Base-by-base conservation (phyloP, 2,113 vertebrate genomes). In the Amia ocellicauda region DNA sequence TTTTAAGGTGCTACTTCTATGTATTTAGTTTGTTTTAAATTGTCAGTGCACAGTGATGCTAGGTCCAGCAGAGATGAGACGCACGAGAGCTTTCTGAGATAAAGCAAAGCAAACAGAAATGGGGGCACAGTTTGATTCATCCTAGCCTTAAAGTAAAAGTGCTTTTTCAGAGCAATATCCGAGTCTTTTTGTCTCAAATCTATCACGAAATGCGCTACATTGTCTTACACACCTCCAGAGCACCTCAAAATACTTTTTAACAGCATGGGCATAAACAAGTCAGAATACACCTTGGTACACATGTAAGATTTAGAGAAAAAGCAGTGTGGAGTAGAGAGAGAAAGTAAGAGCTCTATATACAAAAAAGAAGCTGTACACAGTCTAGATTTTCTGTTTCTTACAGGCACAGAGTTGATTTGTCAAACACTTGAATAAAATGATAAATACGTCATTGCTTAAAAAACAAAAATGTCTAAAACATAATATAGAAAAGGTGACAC, bases 381-480 rank as follows among this genome's bases (percentile, higher is more conserved):
- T 42, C 58, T 43, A 57, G 13, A 47, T 17, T 4, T 47, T 47
- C 45, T 17, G 5, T 67, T 40, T 23, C 40, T 62, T 58, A 65
- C 69, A 92, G 89, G 91, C 89, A 92, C 88, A 0, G 86, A 82
- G 82, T 85, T 85, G 86, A 91, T 89, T 86, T 87, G 83, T 89
- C 79, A 70, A 78, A 81, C 82, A 86, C 74, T 67, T 70, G 63
- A 85, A 54, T 54, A 68, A 62, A 70, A 41, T 54, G 28, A 49
- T 68, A 41, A 47, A 62, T 55, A 53, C 16, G 51, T 61, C n/a
- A 20, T 49, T 23, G 54, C 52, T 65, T 61, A 9, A 73, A 17
- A 67, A 13, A 58, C 26, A 45, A 7, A 23, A 19, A 17, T 20
- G 47, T 23, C 16, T 36, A 47, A 45, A 50, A 29, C 16, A 14